Base-by-base conservation (phyloP, 2,113 vertebrate genomes). In the Sander vitreus region DNA sequence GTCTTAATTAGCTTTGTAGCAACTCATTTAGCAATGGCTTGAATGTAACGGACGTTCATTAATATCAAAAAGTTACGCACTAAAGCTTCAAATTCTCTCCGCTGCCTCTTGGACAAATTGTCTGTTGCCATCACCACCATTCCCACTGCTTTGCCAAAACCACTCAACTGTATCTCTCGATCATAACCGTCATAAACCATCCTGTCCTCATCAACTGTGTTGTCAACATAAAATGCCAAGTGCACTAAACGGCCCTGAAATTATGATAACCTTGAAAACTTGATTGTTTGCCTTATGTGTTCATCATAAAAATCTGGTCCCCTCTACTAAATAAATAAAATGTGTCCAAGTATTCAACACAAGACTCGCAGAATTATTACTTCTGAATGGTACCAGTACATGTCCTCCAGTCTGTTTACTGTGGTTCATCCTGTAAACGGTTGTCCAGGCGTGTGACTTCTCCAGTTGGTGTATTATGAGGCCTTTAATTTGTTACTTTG, bases 131-230 rank as follows among this genome's bases (percentile, higher is more conserved):
- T 55, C 48, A 64, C 21, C 23, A 68, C n/a, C 43, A 62, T 33
- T 69, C 69, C 21, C 23, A 53, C 9, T 8, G 43, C 48, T 85
- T 64, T 80, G 74, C 76, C 83, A 84, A 81, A 80, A 73, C 58
- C 71, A 51, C 78, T 82, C 57, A 58, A 48, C 58, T 80, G 53
- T 63, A 67, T 80, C 68, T 73, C 78, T 54, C 47, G 7, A 65
- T 83, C 60, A 70, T 60, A 15, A 66, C 23, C 21, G 16, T 21
- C 67, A 88, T 88, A 36, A 89, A 89, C 76, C 65, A 70, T 33
- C 59, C 59, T 69, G 72, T 73, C 86, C 78, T 68, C 71, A 83
- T 67, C 79, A 82, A 74, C 80, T 83, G 81, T 55, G n/a, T 63
- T n/a, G 69, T 87, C 78, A 60, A 39, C 57, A 71, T 80, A 60